Evolutionary conservation across 1,140 invertebrate species (phyloP).

Genomic region (Drosophila setifemur): DNA sequence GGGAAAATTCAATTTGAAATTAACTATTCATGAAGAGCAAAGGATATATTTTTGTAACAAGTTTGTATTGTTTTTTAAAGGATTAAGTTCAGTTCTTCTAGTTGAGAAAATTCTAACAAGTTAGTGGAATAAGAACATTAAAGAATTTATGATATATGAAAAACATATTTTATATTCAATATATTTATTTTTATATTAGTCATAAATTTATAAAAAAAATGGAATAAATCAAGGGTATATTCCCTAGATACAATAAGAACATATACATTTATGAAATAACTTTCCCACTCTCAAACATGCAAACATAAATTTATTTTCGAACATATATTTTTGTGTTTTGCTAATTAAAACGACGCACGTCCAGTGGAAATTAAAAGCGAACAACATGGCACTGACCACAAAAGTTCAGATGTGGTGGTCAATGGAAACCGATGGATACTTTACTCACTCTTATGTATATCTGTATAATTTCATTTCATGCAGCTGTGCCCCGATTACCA

Average conservation of each 20-base stretch:
- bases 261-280: neutral
- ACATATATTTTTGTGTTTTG: neutral
- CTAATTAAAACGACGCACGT: constrained; percentile 59
- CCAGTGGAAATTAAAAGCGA: constrained; percentile 50
- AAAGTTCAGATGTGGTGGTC: constrained; percentile 6
- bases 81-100: too few species aligned
- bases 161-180: too few species aligned
- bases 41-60: too few species aligned
- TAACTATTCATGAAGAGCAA: neutral
- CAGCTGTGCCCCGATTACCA: constrained; percentile 40
- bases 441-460: neutral
- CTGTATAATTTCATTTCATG: constrained; percentile 41
- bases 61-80: too few species aligned
- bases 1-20: neutral
- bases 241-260: too few species aligned
- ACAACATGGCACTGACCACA: constrained; percentile 46
- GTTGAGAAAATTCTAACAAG: too few species aligned
- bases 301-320: neutral
- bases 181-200: too few species aligned
- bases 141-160: too few species aligned
- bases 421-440: too few species aligned
- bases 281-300: neutral
- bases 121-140: too few species aligned
- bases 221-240: too few species aligned
- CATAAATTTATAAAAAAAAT: too few species aligned